Conservation (phyloP, 2,888 invertebrate genomes). For the Eupithecia tripunctaria region DNA sequence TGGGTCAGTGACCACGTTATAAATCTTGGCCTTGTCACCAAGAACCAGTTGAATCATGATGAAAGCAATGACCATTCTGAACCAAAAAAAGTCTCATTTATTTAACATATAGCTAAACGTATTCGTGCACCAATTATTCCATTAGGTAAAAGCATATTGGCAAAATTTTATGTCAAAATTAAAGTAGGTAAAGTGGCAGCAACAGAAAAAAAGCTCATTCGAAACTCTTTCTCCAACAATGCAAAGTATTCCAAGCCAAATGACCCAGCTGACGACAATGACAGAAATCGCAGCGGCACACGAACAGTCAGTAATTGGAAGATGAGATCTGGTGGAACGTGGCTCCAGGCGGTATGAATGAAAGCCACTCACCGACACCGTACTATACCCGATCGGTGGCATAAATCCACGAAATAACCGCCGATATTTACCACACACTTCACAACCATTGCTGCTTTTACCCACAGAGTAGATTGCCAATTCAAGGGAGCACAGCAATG, state of each 20-base stretch:
- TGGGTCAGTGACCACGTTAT: conserved; percentile 8
- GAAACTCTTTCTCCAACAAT: conserved; percentile 12
- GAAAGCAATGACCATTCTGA: neutral
- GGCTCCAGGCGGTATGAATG: conserved; percentile 83
- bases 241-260: conserved; percentile 32
- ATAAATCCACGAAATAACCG: conserved; percentile 58
- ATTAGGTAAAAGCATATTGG: neutral
- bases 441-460: conserved; percentile 54
- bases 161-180: neutral
- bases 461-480: too few relatives aligned
- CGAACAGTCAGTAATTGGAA: conserved; percentile 79
- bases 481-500: conserved; percentile 45
- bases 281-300: conserved; percentile 75
- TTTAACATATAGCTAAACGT: neutral
- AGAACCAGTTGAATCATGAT: neutral
- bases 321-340: conserved; percentile 82
- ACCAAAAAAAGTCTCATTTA: neutral
- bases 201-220: conserved; percentile 6
- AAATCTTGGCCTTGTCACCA: conserved; percentile 6
- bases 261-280: conserved; percentile 66
- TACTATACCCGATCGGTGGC: conserved; percentile 64
- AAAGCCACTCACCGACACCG: conserved; percentile 79
- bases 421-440: conserved; percentile 38
- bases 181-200: neutral
- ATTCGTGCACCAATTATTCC: neutral